Evolutionary conservation across 2,797 vertebrate species (phyloP).

Genomic region (Todus mexicanus): DNA sequence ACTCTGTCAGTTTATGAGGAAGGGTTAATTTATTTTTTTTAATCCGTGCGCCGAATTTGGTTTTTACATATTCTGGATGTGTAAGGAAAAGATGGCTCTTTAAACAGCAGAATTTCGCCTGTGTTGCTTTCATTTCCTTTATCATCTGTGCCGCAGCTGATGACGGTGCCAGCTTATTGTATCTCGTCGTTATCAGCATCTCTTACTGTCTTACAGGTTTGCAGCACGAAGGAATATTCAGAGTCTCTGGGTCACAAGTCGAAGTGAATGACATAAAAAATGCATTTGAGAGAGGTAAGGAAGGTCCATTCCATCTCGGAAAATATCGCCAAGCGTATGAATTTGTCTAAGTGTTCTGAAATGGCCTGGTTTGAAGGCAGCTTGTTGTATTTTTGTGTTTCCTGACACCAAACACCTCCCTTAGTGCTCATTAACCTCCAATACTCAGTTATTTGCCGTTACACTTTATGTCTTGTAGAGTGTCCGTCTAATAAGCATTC

Average conservation of each 20-base stretch:
- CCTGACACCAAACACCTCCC: neutral
- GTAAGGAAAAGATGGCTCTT: neutral
- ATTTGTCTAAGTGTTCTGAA: neutral
- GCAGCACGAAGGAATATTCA: conserved; percentile 96
- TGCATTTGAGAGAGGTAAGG: conserved; percentile 94
- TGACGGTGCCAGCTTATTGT: neutral
- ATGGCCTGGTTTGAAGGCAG: neutral
- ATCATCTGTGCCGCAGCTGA: neutral
- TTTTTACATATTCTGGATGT: neutral
- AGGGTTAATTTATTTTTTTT: neutral
- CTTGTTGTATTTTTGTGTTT: neutral
- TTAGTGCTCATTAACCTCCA: neutral
- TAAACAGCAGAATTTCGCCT: neutral
- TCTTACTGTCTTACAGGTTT: conserved; percentile 77
- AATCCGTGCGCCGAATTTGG: neutral
- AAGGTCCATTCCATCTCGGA: neutral
- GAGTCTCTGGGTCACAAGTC: conserved; percentile 96
- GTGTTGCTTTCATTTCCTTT: neutral
- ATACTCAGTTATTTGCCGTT: neutral
- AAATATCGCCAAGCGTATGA: neutral
- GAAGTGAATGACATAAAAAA: conserved; percentile 99
- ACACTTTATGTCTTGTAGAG: neutral
- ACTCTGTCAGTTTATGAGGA: neutral
- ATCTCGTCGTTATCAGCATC: neutral
- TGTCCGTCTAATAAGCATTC: neutral